A percentile compares a stretch with the other conserved stretches of the same genome.
Evolutionary conservation across 1,140 invertebrate species (phyloP).

Genomic region (Bilobella aurantiaca): DNA sequence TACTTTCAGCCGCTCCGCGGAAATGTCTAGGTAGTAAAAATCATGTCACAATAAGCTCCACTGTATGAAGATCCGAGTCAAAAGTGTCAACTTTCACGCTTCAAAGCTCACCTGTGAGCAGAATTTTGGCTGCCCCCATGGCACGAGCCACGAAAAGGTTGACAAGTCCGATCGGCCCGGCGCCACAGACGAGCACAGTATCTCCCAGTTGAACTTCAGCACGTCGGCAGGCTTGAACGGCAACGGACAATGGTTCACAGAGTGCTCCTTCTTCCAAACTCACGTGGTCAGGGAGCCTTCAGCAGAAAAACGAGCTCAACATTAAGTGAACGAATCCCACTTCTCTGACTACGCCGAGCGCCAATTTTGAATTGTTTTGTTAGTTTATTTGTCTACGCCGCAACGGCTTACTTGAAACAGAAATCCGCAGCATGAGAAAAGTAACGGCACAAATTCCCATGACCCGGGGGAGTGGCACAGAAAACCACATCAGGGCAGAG

Average conservation of each 20-base stretch:
- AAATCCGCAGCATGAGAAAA: conserved; percentile 87
- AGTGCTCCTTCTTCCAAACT: conserved; percentile 84
- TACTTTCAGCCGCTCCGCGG: conserved; percentile 59
- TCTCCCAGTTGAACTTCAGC: conserved; percentile 61
- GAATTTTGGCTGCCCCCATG: conserved; percentile 71
- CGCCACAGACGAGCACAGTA: conserved; percentile 73
- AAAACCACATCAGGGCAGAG: conserved; percentile 75
- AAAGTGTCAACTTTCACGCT: background rate
- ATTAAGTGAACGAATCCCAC: too few relatives aligned
- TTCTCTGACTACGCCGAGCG: too few relatives aligned
- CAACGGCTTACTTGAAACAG: conserved; percentile 69
- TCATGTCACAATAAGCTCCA: too few relatives aligned
- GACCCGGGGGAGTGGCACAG: conserved; percentile 77
- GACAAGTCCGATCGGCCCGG: conserved; percentile 84
- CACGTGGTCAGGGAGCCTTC: conserved; percentile 79
- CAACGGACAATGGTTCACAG: conserved; percentile 83
- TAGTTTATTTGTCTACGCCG: too few relatives aligned
- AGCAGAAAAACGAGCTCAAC: too few relatives aligned
- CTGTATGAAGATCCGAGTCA: too few relatives aligned
- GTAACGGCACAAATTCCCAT: conserved; percentile 74
- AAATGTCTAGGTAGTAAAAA: conserved; percentile 52
- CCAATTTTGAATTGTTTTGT: too few relatives aligned
- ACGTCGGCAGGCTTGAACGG: conserved; percentile 77
- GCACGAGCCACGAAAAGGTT: conserved; percentile 72
- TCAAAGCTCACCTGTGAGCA: conserved; percentile 59